These are phyloP conservation scores for Dromiciops gliroides DNA, from an alignment of 2,113 vertebrate species.

Conservation along the genomic window DNA sequence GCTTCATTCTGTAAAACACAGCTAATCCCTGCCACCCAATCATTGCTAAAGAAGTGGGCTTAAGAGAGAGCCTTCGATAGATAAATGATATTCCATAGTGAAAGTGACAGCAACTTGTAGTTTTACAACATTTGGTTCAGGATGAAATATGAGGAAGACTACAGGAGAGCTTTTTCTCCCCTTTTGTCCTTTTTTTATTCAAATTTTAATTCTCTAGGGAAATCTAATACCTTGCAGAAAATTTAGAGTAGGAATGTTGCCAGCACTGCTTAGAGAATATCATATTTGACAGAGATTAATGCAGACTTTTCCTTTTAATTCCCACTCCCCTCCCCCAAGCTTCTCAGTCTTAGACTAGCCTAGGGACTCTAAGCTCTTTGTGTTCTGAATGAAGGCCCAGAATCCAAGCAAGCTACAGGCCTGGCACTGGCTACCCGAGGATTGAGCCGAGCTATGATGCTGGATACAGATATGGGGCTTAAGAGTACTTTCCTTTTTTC, in stretches of 20 bases:
- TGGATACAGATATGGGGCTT: conserved; percentile 26
- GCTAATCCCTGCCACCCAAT: conserved; percentile 3
- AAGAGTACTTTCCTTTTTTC: background rate
- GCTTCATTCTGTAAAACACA: background rate
- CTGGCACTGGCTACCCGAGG: background rate
- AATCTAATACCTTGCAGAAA: background rate
- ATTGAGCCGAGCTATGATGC: background rate
- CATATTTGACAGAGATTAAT: background rate
- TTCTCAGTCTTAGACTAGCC: background rate
- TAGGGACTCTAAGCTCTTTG: background rate
- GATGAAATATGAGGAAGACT: background rate
- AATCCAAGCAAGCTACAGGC: background rate
- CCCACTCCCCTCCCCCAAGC: background rate
- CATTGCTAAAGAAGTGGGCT: conserved; percentile 10
- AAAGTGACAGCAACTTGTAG: conserved; percentile 9
- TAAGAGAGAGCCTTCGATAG: background rate
- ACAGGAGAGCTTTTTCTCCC: background rate
- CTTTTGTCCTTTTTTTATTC: background rate
- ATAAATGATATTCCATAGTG: background rate
- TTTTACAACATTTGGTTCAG: background rate
- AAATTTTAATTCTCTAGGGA: background rate
- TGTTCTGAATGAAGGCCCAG: background rate
- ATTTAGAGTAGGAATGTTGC: background rate
- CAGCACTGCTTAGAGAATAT: background rate
- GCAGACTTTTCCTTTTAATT: background rate